These are phyloP conservation scores for Dryobates pubescens DNA, from an alignment of 2,797 vertebrate species.

Conservation along the genomic window DNA sequence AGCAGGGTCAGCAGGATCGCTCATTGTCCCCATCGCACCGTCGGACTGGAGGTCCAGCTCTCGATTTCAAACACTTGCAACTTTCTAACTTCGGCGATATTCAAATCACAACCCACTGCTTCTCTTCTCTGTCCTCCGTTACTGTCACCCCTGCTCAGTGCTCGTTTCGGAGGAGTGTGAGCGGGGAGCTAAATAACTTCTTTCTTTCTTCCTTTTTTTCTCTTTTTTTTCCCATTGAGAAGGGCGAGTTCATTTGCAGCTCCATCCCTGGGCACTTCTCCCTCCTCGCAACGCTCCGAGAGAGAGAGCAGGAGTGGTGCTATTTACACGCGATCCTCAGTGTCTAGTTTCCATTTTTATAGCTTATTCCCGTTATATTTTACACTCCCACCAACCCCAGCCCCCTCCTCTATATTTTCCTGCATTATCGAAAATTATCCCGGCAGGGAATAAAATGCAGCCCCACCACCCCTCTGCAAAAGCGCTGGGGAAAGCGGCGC, in stretches of 20 bases:
- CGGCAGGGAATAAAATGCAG: neutral
- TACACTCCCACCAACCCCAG: neutral
- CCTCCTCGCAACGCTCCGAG: neutral
- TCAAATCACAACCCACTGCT: neutral
- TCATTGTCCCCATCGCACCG: slow-evolving; percentile 26
- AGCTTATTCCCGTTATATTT: slow-evolving; percentile 24
- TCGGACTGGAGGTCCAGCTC: neutral
- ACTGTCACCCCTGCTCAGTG: neutral
- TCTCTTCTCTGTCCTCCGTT: neutral
- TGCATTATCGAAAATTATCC: neutral
- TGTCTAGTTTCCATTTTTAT: slow-evolving; percentile 8
- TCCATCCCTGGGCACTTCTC: neutral
- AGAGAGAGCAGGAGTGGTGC: neutral
- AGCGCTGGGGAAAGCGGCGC: neutral
- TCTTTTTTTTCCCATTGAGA: neutral
- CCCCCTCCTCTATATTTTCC: neutral
- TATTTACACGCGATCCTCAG: neutral
- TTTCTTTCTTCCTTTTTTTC: too few relatives aligned
- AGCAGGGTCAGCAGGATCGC: neutral
- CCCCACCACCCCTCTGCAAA: neutral
- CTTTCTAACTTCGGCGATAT: slow-evolving; percentile 21
- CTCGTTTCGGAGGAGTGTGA: neutral
- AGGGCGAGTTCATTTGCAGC: neutral
- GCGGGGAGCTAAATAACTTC: neutral
- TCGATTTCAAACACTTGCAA: slow-evolving; percentile 5